Evolutionary conservation across 2,113 vertebrate genomes (phyloP), one percentile per base, ranked within the genome.

Genomic region (Petrocephalus microphthalmus): DNA sequence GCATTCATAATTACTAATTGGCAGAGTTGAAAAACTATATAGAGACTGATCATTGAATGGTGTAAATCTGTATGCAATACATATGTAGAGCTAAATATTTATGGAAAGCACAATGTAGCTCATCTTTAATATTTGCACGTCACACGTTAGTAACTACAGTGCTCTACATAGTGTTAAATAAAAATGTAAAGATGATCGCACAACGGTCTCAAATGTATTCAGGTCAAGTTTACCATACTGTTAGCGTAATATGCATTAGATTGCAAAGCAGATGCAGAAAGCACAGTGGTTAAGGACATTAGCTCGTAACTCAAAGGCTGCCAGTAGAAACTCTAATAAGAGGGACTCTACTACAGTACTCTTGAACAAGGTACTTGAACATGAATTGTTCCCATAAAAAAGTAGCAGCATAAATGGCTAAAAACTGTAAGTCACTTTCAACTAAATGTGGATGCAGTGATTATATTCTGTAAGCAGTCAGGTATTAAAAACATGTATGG

Each of bases 391-490:
- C 45, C 20, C 45, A 51, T 84, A 19, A 84, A 52, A 84, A 51
- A 15, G 45, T 11, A 84, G 45, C 22, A 7, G 47, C 45, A 51
- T 84, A 84, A 52, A 84, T 52, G 13, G 13, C n/a, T 84, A 49
- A 49, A 51, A 84, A 49, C 20, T 84, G 78, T 42, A 81, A 22
- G 81, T 83, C 47, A 22, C 17, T 49, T 83, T 49, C 81, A 83
- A 49, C 37, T 83, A 83, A 83, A 84, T 84, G 71, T 78, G 42
- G 71, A 78, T 78, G 71, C 71, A 78, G 33, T 78, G 71, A 78
- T 78, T 78, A 42, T 78, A 42, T 42, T 29, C 71, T 17, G 37
- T 33, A 19, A 42, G 42, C 33, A 78, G 71, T 37, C 37, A 19
- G 71, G 71, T 78, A 78, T 78, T 78, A 78, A 78, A 78, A 78